These are phyloP conservation scores for Chaetodon trifasciatus DNA, from an alignment of 2,797 vertebrate genomes.

Conservation along the genomic window DNA sequence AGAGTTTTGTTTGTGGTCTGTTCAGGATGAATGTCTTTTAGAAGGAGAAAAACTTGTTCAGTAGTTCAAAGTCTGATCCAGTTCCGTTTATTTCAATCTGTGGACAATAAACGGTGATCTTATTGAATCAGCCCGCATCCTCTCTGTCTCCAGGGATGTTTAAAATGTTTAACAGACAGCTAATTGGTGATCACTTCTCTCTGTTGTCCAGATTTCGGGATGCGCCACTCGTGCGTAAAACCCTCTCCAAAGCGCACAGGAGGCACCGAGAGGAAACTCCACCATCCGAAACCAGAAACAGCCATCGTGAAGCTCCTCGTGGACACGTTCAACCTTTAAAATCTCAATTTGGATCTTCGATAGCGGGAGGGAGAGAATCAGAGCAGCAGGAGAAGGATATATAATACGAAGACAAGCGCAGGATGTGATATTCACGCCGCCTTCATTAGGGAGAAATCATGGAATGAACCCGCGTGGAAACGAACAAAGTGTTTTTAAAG, in stretches of 20 bases:
- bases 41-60: too few relatives aligned
- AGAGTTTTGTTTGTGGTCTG: not conserved
- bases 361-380: not conserved
- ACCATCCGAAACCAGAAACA: not conserved
- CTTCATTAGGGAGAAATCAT: not conserved
- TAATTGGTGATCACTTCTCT: conserved; percentile 30
- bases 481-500: not conserved
- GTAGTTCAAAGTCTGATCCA: too few relatives aligned
- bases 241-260: conserved; percentile 35
- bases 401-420: not conserved
- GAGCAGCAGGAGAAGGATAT: not conserved
- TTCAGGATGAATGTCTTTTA: too few relatives aligned
- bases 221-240: conserved; percentile 59
- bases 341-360: not conserved
- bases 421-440: not conserved
- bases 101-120: too few relatives aligned
- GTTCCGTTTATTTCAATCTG: too few relatives aligned
- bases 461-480: not conserved
- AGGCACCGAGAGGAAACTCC: not conserved
- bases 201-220: conserved; percentile 40
- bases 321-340: not conserved
- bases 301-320: not conserved
- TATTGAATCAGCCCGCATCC: not conserved
- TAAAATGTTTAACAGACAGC: not conserved
- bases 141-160: not conserved